phyloP scores from a whole-genome alignment of 2,113 vertebrate genomes.

The Lanius collurio region DNA sequence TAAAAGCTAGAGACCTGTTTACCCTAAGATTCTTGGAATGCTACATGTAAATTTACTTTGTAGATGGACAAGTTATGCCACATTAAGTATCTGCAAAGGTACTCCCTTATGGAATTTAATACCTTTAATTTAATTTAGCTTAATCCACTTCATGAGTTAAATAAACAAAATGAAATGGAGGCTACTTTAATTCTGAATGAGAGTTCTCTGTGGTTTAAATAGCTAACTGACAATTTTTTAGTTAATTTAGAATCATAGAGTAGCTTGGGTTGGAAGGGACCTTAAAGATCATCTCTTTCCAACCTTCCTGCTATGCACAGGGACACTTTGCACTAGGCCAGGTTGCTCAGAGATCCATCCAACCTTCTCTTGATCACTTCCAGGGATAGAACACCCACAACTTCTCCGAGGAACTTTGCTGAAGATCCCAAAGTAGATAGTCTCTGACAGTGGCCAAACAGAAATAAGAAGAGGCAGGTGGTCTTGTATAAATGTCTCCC shows the following conservation, averaged over 20 bases:
- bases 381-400: neutral
- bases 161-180: neutral
- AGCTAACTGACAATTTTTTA: neutral
- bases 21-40: neutral
- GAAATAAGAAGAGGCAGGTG: neutral
- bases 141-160: conserved; percentile 10
- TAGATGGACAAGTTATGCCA: neutral
- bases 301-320: neutral
- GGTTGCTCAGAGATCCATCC: neutral
- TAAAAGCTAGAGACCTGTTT: neutral
- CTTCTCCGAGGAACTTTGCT: neutral
- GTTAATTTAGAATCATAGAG: neutral
- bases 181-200: neutral
- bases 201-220: neutral
- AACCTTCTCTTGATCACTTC: neutral
- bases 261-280: neutral
- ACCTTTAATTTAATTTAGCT: neutral
- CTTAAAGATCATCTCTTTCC: neutral
- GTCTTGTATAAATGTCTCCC: neutral
- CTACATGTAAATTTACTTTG: conserved; percentile 10
- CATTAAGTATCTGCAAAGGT: neutral
- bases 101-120: neutral
- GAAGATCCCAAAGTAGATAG: neutral
- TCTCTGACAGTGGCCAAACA: neutral
- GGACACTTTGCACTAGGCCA: neutral